These are phyloP conservation scores for Teleiodes luculella DNA, from an alignment of 2,888 invertebrate species.

Conservation along the genomic window DNA sequence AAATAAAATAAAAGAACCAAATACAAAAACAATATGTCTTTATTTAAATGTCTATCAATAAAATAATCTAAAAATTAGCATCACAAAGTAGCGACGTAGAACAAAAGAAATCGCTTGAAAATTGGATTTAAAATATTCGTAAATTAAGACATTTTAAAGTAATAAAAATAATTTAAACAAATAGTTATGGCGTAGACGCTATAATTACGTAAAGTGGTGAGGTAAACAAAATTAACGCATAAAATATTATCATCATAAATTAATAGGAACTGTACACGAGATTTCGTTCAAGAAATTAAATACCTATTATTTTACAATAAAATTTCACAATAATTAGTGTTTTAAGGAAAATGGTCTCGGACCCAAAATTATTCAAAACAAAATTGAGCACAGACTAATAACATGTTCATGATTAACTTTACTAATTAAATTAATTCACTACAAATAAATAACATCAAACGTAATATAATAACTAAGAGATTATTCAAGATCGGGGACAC, in stretches of 20 bases:
- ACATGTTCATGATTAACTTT: not conserved
- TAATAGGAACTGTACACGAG: conserved; percentile 31
- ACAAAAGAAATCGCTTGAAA: conserved; percentile 50
- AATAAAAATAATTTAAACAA: not conserved
- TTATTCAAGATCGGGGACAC: conserved; percentile 37
- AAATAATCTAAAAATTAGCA: conserved; percentile 72
- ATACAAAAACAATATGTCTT: conserved; percentile 63
- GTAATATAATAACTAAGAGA: conserved; percentile 31
- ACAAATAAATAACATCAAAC: conserved; percentile 26
- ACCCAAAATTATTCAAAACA: conserved; percentile 1
- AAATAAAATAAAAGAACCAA: conserved; percentile 50
- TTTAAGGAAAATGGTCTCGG: not conserved
- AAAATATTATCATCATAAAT: conserved; percentile 31
- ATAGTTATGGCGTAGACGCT: not conserved
- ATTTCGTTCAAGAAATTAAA: conserved; percentile 15
- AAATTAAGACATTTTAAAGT: not conserved
- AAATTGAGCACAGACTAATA: conserved; percentile 19
- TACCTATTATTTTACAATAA: not conserved
- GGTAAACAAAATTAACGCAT: not conserved
- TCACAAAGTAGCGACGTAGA: conserved; percentile 64
- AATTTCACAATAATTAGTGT: not conserved
- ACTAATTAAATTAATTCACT: not conserved
- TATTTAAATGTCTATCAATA: conserved; percentile 67
- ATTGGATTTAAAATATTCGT: conserved; percentile 24
- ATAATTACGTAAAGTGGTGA: not conserved